A percentile compares a stretch with the other conserved stretches of the same genome.
Evolutionary conservation across 2,888 invertebrate genomes (phyloP).

Genomic region (Belgica antarctica): DNA sequence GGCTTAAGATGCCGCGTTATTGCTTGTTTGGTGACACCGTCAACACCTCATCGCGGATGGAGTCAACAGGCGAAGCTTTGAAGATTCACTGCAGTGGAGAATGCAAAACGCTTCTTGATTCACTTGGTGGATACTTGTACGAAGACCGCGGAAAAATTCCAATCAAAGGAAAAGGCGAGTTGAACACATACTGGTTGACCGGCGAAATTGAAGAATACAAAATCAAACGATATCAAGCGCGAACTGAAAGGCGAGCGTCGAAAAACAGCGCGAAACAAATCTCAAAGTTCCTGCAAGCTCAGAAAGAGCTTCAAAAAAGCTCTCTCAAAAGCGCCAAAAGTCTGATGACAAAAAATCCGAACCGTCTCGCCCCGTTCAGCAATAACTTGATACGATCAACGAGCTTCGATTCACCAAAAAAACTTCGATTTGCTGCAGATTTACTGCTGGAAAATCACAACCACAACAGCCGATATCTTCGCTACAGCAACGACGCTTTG

Average conservation of each 20-base stretch:
- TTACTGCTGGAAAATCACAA: conserved; percentile 22
- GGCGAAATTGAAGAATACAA: conserved; percentile 69
- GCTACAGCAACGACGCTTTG: conserved; percentile 53
- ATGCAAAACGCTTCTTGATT: conserved; percentile 67
- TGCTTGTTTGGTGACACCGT: conserved; percentile 92
- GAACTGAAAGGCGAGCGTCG: conserved; percentile 56
- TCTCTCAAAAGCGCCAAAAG: conserved; percentile 48
- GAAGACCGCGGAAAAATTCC: conserved; percentile 73
- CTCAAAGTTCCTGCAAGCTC: conserved; percentile 38
- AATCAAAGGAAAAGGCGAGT: conserved; percentile 83
- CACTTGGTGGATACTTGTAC: conserved; percentile 69
- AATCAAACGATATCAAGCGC: conserved; percentile 58
- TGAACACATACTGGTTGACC: conserved; percentile 77
- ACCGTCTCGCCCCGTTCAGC: conserved; percentile 56
- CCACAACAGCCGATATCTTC: conserved; percentile 28
- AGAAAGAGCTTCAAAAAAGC: conserved; percentile 46
- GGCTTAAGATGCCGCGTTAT: conserved; percentile 64
- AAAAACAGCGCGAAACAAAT: conserved; percentile 43
- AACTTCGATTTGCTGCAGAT: conserved; percentile 71
- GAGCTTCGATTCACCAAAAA: conserved; percentile 81
- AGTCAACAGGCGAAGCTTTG: conserved; percentile 78
- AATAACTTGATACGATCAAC: conserved; percentile 65
- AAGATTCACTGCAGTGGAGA: conserved; percentile 80
- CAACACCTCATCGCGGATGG: conserved; percentile 85
- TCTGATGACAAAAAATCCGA: conserved; percentile 44